Evolutionary conservation across 1,140 invertebrate species (phyloP).

Genomic region (Apis florea): DNA sequence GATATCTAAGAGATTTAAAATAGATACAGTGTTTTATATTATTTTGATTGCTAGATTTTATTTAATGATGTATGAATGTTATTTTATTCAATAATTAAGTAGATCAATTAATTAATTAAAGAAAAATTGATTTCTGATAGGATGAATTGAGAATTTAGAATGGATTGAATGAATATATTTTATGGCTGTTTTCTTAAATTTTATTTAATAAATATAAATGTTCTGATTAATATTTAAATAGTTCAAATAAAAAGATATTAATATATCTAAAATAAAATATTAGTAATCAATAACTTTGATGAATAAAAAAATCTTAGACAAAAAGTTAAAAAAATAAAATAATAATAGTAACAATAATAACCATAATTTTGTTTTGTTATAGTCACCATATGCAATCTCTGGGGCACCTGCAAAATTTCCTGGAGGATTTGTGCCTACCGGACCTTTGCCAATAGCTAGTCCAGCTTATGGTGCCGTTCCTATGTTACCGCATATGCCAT

Average conservation of each 20-base stretch:
- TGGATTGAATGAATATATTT: not conserved
- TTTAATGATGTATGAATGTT: not conserved
- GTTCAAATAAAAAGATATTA: not conserved
- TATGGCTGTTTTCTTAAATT: not conserved
- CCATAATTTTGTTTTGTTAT: conserved; percentile 6
- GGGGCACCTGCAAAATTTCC: conserved; percentile 70
- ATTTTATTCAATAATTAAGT: not conserved
- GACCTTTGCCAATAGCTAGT: conserved; percentile 66
- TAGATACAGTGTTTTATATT: not conserved
- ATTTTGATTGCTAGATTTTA: not conserved
- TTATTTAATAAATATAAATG: too few relatives aligned
- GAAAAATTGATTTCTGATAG: not conserved
- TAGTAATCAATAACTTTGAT: not conserved
- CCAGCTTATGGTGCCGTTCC: conserved; percentile 72
- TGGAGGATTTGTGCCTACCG: conserved; percentile 69
- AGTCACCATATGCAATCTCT: conserved; percentile 75
- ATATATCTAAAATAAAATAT: not conserved
- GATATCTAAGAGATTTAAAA: not conserved
- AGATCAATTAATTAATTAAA: too few relatives aligned
- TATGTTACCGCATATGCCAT: conserved; percentile 72
- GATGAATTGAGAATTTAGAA: not conserved
- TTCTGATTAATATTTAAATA: not conserved
- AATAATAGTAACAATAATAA: not conserved
- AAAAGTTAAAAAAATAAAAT: not conserved
- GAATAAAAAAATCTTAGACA: too few relatives aligned